These are phyloP conservation scores for Craterocephalus amniculus DNA, from an alignment of 2,797 vertebrate genomes.

Conservation along the genomic window DNA sequence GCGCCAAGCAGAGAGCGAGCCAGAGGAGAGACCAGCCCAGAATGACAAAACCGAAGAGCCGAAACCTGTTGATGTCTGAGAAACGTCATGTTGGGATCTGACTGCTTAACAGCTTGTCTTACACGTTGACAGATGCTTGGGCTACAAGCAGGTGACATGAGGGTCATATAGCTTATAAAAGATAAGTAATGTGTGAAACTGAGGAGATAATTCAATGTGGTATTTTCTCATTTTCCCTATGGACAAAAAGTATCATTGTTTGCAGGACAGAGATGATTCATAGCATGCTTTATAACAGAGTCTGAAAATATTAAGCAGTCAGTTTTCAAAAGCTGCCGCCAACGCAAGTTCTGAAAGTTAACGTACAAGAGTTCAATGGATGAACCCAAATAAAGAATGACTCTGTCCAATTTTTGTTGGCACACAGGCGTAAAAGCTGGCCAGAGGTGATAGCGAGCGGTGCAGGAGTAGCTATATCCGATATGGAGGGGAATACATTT, in stretches of 20 bases:
- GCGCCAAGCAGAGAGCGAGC: conserved; percentile 20
- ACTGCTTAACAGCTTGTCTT: conserved; percentile 44
- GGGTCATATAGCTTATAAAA: conserved; percentile 29
- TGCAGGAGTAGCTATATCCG: too few species aligned
- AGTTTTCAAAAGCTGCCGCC: background rate
- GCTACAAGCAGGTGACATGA: conserved; percentile 11
- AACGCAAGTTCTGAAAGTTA: background rate
- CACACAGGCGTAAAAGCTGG: too few species aligned
- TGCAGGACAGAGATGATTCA: background rate
- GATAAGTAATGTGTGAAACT: conserved; percentile 17
- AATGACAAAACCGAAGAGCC: conserved; percentile 37
- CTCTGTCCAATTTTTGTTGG: too few species aligned
- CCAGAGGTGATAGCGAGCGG: too few species aligned
- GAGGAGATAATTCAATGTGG: background rate
- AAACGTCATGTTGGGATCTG: conserved; percentile 24
- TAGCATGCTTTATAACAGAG: background rate
- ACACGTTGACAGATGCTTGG: conserved; percentile 16
- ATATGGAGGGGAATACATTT: too few species aligned
- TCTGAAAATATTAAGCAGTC: conserved; percentile 7
- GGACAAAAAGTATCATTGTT: background rate
- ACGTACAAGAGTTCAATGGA: background rate
- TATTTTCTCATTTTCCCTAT: conserved; percentile 7
- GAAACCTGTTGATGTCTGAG: conserved; percentile 50
- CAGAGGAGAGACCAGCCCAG: conserved; percentile 21
- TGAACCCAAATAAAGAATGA: background rate